Evolutionary conservation across 2,888 invertebrate species (phyloP).

Genomic region (Nineta flava): DNA sequence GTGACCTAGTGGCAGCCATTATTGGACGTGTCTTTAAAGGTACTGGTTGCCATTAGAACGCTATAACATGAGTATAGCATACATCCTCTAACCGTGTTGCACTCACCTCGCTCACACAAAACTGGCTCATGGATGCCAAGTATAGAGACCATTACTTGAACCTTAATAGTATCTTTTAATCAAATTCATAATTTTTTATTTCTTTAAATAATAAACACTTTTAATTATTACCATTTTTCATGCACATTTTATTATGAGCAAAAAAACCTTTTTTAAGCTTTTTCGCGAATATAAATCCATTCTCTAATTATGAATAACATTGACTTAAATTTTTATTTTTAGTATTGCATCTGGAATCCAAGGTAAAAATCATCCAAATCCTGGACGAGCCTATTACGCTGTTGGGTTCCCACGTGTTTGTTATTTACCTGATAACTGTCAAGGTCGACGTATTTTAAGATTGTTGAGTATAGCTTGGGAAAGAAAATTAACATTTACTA

Average conservation of each 20-base stretch:
- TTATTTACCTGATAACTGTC: conserved; percentile 69
- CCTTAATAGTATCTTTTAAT: too few relatives aligned
- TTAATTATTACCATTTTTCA: too few relatives aligned
- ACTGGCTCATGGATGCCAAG: too few relatives aligned
- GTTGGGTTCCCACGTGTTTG: conserved; percentile 72
- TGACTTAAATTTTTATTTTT: conserved; percentile 15
- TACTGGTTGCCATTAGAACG: too few relatives aligned
- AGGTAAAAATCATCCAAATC: conserved; percentile 60
- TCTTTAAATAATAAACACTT: too few relatives aligned
- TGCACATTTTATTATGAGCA: neutral
- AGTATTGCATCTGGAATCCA: conserved; percentile 79
- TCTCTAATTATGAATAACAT: neutral
- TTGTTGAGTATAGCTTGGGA: conserved; percentile 72
- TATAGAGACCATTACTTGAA: too few relatives aligned
- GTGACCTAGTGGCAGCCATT: too few relatives aligned
- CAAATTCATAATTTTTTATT: too few relatives aligned
- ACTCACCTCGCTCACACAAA: too few relatives aligned
- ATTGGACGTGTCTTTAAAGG: too few relatives aligned
- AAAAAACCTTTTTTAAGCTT: neutral
- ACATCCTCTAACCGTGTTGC: too few relatives aligned
- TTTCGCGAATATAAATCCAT: neutral
- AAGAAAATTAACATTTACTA: conserved; percentile 66
- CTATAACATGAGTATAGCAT: too few relatives aligned
- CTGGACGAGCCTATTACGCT: conserved; percentile 74
- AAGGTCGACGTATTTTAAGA: conserved; percentile 60